Base-by-base conservation (phyloP, 2,888 invertebrate genomes). In the Abrostola triplasia region DNA sequence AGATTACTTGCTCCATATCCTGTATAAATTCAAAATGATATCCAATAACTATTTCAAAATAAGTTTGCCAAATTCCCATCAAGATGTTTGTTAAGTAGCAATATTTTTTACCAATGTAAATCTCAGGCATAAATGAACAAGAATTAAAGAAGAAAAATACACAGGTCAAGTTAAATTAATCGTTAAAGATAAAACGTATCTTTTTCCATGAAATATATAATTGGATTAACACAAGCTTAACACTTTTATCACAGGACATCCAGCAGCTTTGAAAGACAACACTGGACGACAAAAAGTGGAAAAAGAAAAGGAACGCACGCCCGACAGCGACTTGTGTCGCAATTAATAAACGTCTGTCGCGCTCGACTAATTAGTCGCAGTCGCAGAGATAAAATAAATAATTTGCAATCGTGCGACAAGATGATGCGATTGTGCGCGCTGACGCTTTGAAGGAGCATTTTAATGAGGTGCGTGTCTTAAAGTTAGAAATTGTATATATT, bases 271-370 rank as follows among this genome's bases (percentile, higher is more conserved):
- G 89, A 89, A 91, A 90, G 86, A 82, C 84, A 83, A 90, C 87
- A 88, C 87, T 82, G 82, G 79, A 80, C 76, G 73, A 82, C 82
- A 88, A 87, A 88, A 87, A 81, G 77, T 74, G 73, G 74, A 84
- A 80, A 82, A 83, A 82, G 81, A 73, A 83, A 74, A 78, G 77
- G 70, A 80, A 74, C 73, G 67, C 55, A 68, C 35, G 55, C 68
- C 63, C 84, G 88, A 89, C 91, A 87, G 85, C 76, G 86, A 91
- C 90, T 89, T 85, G 89, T 91, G 92, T 92, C 84, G 91, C 92
- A 91, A 94, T 94, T 93, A 93, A 93, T 93, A 93, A 89, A 92
- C 79, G 93, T 93, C 93, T 81, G 89, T 87, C 87, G 85, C 83
- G 86, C 80, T 82, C 89, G 90, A 90, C 91, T 93, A 93, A 94